Evolutionary conservation across 2,113 vertebrate species (phyloP), one percentile per base, ranked within the genome.

Genomic region (Lophius piscatorius): DNA sequence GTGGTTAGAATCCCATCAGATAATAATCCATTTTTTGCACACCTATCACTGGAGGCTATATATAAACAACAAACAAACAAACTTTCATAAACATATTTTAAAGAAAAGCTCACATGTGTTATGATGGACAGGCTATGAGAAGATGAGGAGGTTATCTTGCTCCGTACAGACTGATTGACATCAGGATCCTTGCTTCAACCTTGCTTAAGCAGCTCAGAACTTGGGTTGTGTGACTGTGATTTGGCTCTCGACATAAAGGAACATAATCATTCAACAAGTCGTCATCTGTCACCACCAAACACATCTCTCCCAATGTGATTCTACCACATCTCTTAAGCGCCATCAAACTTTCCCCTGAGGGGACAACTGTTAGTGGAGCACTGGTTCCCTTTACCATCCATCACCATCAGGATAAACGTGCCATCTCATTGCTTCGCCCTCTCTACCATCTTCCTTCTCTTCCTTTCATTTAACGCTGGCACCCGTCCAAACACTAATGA

Each of bases 401-500:
- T 84, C 81, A 72, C 54, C 47, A 56, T 70, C 51, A 76, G 47
- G 48, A 64, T 28, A 55, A 50, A 68, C 48, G 46, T 74, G 65
- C 58, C 71, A 60, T 65, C 63, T 48, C 54, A 70, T 73, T 64
- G 76, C 59, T 68, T 42, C 36, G 49, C 70, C 67, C 56, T 64
- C 49, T 13, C 63, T 38, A 23, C 51, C 38, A 4, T 31, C 47
- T 10, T 41, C 61, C 42, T 41, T 28, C 42, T 68, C 61, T 44
- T 33, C n/a, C 47, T 62, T 51, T 79, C 72, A 75, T 81, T 74
- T 46, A 49, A 38, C 2, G 1, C 0, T 82, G 83, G 81, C 77
- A 5, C 50, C 13, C 1, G 1, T 75, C 79, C 86, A 83, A 54
- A 58, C 60, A 17, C 74, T 76, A 80, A 87, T 62, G 70, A 87